Percentiles rank a stretch among this genome's conserved stretches.
These are phyloP conservation scores for Syngnathus floridae DNA, from an alignment of 2,113 vertebrate species.

Conservation along the genomic window DNA sequence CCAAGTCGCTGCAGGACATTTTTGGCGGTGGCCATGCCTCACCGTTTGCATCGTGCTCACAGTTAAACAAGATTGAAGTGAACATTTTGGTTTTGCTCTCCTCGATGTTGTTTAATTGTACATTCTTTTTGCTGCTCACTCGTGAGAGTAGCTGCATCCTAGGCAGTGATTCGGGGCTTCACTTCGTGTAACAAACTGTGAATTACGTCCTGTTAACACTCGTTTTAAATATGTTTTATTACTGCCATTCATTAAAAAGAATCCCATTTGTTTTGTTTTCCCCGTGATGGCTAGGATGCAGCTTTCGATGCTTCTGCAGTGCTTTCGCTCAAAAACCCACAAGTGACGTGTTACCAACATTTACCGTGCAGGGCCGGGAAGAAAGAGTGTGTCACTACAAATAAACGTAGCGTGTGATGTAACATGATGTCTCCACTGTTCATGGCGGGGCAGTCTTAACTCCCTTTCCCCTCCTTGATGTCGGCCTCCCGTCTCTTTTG, in stretches of 20 bases:
- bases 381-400: constrained; percentile 69
- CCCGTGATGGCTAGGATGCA: constrained; percentile 76
- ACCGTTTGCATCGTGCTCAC: constrained; percentile 68
- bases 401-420: constrained; percentile 80
- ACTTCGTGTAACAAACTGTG: constrained; percentile 51
- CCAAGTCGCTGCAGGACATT: constrained; percentile 66
- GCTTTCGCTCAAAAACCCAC: constrained; percentile 71
- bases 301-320: constrained; percentile 84
- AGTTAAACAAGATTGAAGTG: constrained; percentile 68
- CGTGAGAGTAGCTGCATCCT: constrained; percentile 73
- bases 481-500: constrained; percentile 61
- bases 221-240: constrained; percentile 42
- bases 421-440: constrained; percentile 69
- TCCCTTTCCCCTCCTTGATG: constrained; percentile 34
- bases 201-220: constrained; percentile 38
- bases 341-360: constrained; percentile 72
- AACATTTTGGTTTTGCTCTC: constrained; percentile 36
- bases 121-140: constrained; percentile 47
- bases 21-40: constrained; percentile 64
- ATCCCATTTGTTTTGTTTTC: constrained; percentile 14
- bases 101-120: constrained; percentile 69
- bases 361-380: constrained; percentile 85
- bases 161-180: constrained; percentile 72
- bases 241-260: constrained; percentile 36
- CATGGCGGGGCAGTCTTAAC: constrained; percentile 37